phyloP scores from a whole-genome alignment of 2,113 vertebrate species.

The Perognathus longimembris region DNA sequence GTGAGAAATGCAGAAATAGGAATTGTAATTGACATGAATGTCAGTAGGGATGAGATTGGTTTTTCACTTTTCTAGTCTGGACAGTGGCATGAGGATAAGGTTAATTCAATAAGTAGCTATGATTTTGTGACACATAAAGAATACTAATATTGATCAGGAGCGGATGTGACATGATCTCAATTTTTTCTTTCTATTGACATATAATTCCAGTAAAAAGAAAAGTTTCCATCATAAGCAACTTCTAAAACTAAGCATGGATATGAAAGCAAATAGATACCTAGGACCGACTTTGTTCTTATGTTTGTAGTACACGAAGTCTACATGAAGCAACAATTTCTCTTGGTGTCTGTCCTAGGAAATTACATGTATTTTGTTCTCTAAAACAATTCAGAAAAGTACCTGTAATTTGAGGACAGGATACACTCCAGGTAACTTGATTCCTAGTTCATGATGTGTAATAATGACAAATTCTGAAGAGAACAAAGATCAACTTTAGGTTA shows the following conservation, averaged over 20 bases:
- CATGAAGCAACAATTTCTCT: neutral
- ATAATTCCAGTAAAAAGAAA: neutral
- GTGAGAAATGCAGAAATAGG: neutral
- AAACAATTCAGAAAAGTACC: conserved; percentile 52
- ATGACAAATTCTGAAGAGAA: neutral
- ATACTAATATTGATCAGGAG: neutral
- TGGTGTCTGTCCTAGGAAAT: conserved; percentile 34
- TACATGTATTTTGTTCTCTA: conserved; percentile 38
- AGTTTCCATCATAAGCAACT: neutral
- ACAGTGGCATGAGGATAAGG: fast-evolving
- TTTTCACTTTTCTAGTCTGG: neutral
- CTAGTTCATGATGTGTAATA: neutral
- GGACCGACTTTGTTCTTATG: neutral
- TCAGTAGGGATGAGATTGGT: neutral
- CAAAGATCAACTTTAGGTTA: neutral
- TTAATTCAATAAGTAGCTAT: neutral
- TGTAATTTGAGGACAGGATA: conserved; percentile 16
- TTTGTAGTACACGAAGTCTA: neutral
- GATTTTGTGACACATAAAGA: neutral
- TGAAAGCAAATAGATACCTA: neutral
- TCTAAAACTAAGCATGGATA: neutral
- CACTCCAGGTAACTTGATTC: neutral
- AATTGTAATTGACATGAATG: fast-evolving
- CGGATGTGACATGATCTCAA: neutral
- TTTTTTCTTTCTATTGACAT: neutral